Evolutionary conservation across 2,888 invertebrate genomes (phyloP).

Genomic region (Eulithis prunata): DNA sequence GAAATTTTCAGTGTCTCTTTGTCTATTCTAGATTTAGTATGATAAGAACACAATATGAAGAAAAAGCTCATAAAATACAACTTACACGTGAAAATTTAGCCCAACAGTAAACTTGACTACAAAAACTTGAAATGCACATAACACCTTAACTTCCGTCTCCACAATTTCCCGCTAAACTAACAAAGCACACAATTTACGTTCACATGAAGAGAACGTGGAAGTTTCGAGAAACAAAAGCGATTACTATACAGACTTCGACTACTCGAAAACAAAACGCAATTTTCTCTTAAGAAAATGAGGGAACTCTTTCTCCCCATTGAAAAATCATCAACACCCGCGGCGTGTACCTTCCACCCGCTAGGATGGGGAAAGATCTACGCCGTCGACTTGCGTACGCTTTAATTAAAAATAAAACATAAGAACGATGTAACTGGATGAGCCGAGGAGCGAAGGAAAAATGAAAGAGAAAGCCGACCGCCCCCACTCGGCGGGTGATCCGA

Average conservation of each 20-base stretch:
- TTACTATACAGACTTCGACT: slow-evolving; percentile 84
- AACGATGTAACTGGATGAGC: slow-evolving; percentile 85
- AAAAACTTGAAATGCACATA: slow-evolving; percentile 48
- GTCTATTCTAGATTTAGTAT: no score
- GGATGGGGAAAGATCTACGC: slow-evolving; percentile 77
- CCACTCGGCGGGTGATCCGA: slow-evolving; percentile 62
- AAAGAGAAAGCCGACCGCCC: slow-evolving; percentile 83
- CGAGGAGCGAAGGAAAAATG: slow-evolving; percentile 85
- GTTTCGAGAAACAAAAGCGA: slow-evolving; percentile 82
- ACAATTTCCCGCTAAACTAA: slow-evolving; percentile 72
- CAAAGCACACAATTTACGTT: slow-evolving; percentile 80
- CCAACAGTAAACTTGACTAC: slow-evolving; percentile 26
- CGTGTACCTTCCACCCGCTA: slow-evolving; percentile 60
- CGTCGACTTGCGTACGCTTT: slow-evolving; percentile 85
- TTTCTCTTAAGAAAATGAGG: slow-evolving; percentile 85
- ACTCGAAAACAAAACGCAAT: slow-evolving; percentile 85
- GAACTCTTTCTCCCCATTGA: slow-evolving; percentile 85
- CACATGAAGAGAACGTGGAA: slow-evolving; percentile 73
- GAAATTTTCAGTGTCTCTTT: no score
- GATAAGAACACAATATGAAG: no score
- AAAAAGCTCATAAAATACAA: no score
- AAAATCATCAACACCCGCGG: slow-evolving; percentile 84
- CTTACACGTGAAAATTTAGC: slow-evolving; percentile 19
- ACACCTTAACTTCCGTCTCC: slow-evolving; percentile 66
- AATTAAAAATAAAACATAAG: slow-evolving; percentile 85